Evolutionary conservation across 1,140 invertebrate genomes (phyloP).

Genomic region (Cydia amplana): DNA sequence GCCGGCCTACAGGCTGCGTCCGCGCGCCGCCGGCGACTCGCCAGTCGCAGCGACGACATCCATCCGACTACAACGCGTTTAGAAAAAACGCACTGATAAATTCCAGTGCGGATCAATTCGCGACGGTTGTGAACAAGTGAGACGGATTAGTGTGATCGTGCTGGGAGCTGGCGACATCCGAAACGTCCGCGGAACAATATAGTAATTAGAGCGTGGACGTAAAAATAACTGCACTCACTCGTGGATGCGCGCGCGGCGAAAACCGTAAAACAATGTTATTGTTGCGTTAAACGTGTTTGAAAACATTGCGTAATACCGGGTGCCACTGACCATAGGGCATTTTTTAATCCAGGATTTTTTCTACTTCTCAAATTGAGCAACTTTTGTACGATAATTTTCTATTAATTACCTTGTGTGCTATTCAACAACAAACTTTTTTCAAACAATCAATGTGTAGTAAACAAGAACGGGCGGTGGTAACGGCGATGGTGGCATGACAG

Average conservation of each 20-base stretch:
- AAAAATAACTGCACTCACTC: conserved; percentile 40
- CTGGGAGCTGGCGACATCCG: conserved; percentile 41
- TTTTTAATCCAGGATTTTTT: not conserved
- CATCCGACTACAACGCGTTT: conserved; percentile 51
- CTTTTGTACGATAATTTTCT: not conserved
- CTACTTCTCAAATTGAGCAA: not conserved
- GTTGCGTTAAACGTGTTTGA: conserved; percentile 15
- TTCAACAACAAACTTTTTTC: too few species aligned
- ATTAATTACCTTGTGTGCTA: too few species aligned
- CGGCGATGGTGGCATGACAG: too few species aligned
- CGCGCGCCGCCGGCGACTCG: conserved; percentile 30
- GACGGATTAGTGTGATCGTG: conserved; percentile 53
- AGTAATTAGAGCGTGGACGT: conserved; percentile 49
- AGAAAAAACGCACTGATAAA: conserved; percentile 38
- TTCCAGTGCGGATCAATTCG: conserved; percentile 44
- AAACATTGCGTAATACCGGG: conserved; percentile 7
- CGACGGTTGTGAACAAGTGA: conserved; percentile 46
- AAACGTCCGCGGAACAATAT: conserved; percentile 44
- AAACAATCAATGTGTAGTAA: too few species aligned
- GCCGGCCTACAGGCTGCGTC: conserved; percentile 46
- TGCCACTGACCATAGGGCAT: not conserved
- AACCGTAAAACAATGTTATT: conserved; percentile 12
- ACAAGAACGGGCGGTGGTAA: too few species aligned
- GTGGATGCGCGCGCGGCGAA: conserved; percentile 32
- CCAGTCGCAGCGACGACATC: conserved; percentile 66